Base-by-base conservation (phyloP, 2,888 invertebrate genomes). In the Melanargia galathea region DNA sequence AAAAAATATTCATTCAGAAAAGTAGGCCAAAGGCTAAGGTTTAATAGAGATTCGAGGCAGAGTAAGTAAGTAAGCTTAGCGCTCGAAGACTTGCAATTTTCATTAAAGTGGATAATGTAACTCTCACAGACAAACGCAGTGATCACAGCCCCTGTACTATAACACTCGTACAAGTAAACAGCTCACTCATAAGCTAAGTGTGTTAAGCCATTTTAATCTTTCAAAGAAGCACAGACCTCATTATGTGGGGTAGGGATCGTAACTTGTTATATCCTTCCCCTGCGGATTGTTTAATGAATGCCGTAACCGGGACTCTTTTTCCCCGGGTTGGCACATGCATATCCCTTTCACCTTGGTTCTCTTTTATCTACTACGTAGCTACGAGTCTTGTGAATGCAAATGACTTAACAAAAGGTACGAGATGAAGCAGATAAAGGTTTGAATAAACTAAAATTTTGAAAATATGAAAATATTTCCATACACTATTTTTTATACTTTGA, bases 221-320 rank as follows among this genome's bases (percentile, higher is more conserved):
- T 59, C 38, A 59, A 54, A 59, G 52, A 51, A 26, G 63, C 54
- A 49, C 59, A 59, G 59, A 55, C 20, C 40, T 59, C 52, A 52
- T 48, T 59, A 43, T 55, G 49, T 59, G 30, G 48, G 49, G 16
- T 10, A 60, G 26, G 46, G 51, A 40, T 49, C 49, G 55, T 61
- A 61, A 57, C 64, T 64, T 55, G 60, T 52, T 30, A 40, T 38
- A 51, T 49, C 46, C 51, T 60, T 60, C 56, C 60, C 60, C 24
- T 60, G 59, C 43, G 60, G 55, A 56, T 64, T 64, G 64, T 56
- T 60, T 51, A 64, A 60, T 64, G 55, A 64, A 64, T 46, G 60
- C 40, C 45, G 26, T 56, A 33, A 49, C 51, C 48, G 51, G 46
- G 49, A 49, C 26, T n/a, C n/a, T 48, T 38, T 60, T 57, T 54